Evolutionary conservation across 2,888 invertebrate genomes (phyloP).

Genomic region (Zonitis immaculata): DNA sequence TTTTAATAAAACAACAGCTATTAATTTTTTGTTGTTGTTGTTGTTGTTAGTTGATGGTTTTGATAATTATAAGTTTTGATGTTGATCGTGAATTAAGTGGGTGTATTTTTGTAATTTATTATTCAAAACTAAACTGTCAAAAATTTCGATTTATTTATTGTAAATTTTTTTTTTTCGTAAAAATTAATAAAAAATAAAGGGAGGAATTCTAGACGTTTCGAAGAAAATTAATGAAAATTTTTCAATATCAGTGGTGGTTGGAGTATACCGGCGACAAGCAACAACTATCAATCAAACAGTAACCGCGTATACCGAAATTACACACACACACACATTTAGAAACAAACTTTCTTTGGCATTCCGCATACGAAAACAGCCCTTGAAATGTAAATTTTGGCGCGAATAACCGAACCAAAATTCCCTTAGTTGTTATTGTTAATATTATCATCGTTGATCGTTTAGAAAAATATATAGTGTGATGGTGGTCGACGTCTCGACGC

Average conservation of each 20-base stretch:
- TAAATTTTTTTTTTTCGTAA: background rate
- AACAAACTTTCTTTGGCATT: constrained; percentile 33
- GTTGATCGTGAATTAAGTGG: constrained; percentile 8
- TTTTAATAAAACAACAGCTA: background rate
- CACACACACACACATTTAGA: constrained; percentile 16
- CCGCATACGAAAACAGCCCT: constrained; percentile 33
- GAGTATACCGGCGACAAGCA: constrained; percentile 45
- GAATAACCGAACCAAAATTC: constrained; percentile 38
- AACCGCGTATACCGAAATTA: constrained; percentile 45
- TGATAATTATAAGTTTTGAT: constrained; percentile 1
- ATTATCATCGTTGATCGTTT: no score
- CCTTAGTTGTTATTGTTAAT: background rate
- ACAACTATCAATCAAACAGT: constrained; percentile 48
- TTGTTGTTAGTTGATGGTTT: background rate
- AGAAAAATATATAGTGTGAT: no score
- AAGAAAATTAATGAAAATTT: constrained; percentile 49
- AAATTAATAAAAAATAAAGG: background rate
- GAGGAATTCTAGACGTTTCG: constrained; percentile 8
- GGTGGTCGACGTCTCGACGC: background rate
- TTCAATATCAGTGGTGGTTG: constrained; percentile 40
- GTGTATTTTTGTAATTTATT: constrained; percentile 10
- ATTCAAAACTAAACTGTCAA: background rate
- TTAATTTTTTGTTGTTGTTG: background rate
- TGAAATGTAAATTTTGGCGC: constrained; percentile 22
- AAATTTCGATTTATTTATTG: background rate